Conservation (phyloP, 2,113 vertebrate species). For the Pteruthius melanotis region DNA sequence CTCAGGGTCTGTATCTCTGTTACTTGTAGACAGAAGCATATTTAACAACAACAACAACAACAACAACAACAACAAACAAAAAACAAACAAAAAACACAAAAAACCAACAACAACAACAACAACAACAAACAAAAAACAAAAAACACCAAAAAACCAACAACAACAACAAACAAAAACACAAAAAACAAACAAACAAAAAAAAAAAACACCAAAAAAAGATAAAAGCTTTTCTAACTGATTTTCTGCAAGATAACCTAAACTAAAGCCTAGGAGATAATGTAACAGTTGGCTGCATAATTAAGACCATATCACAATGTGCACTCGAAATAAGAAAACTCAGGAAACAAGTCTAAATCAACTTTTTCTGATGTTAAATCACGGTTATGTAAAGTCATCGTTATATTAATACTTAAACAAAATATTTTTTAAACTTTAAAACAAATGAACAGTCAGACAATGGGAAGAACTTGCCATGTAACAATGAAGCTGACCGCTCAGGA, state of each 20-base stretch:
- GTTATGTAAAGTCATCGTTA: not conserved
- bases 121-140: too few relatives aligned
- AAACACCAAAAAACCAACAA: too few relatives aligned
- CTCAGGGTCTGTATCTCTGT: not conserved
- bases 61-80: too few relatives aligned
- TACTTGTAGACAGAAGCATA: not conserved
- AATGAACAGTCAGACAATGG: not conserved
- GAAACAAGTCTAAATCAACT: not conserved
- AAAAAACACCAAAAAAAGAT: too few relatives aligned
- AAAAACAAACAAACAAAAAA: too few relatives aligned
- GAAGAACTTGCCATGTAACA: not conserved
- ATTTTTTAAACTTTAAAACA: not conserved
- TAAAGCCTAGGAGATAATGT: not conserved
- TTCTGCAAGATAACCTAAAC: not conserved
- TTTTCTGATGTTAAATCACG: not conserved
- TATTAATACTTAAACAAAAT: not conserved
- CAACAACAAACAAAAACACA: too few relatives aligned
- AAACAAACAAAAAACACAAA: too few relatives aligned
- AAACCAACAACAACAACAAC: too few relatives aligned
- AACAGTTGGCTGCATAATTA: not conserved
- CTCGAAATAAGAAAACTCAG: not conserved
- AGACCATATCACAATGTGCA: not conserved
- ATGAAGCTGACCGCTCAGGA: not conserved
- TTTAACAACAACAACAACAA: accelerated
- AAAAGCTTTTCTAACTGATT: not conserved